Percentiles rank a stretch among this genome's conserved stretches.
These are phyloP conservation scores for Oriolus oriolus DNA, from an alignment of 2,113 vertebrate genomes.

Conservation along the genomic window DNA sequence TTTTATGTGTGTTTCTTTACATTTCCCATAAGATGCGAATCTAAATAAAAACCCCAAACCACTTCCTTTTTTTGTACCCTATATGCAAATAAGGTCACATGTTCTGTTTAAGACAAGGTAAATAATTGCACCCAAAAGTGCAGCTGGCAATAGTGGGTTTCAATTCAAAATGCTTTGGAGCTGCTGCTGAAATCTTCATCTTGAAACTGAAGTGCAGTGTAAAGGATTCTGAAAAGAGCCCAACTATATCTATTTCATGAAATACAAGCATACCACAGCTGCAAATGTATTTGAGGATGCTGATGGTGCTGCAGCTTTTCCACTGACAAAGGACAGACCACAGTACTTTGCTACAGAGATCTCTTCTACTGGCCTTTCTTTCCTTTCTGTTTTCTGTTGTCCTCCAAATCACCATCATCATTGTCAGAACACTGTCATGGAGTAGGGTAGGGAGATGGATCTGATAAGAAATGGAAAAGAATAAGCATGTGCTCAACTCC, in stretches of 20 bases:
- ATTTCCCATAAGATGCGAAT: not conserved
- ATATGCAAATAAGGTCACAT: not conserved
- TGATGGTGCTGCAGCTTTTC: not conserved
- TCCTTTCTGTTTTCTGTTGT: not conserved
- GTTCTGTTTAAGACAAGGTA: not conserved
- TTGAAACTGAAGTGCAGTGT: not conserved
- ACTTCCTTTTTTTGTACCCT: not conserved
- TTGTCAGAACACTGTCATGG: not conserved
- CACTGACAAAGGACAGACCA: not conserved
- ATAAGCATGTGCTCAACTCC: not conserved
- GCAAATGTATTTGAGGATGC: not conserved
- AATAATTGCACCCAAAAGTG: not conserved
- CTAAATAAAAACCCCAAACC: not conserved
- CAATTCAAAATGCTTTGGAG: not conserved
- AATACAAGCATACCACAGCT: not conserved
- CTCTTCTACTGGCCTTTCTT: not conserved
- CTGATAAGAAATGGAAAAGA: not conserved
- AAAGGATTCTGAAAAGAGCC: not conserved
- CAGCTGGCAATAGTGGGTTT: not conserved
- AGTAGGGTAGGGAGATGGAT: not conserved
- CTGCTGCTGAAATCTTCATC: not conserved
- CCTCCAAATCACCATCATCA: not conserved
- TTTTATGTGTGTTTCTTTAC: not conserved
- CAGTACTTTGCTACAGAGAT: not conserved
- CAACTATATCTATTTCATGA: not conserved